phyloP scores from a whole-genome alignment of 2,797 vertebrate genomes.

The Coregonus ussuriensis region DNA sequence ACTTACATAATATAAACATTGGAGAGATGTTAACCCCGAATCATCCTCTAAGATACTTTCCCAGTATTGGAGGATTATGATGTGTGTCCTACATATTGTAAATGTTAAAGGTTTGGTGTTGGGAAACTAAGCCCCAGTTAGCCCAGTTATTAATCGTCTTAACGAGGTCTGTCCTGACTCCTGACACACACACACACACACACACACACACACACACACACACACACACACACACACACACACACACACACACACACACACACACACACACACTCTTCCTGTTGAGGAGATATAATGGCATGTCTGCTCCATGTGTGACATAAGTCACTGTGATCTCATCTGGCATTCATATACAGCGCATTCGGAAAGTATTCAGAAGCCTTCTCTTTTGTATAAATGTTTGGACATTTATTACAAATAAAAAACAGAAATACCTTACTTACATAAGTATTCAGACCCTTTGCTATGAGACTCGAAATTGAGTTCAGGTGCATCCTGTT shows the following conservation, averaged over 20 bases:
- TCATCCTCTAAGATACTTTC: constrained; percentile 38
- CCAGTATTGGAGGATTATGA: constrained; percentile 50
- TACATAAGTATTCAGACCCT: no score
- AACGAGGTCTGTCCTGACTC: constrained; percentile 18
- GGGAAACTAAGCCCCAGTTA: constrained; percentile 48
- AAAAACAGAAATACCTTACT: no score
- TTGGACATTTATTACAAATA: no score
- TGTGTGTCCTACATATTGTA: constrained; percentile 11
- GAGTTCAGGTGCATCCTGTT: no score
- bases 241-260: no score
- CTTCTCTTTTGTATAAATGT: no score
- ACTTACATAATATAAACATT: neutral
- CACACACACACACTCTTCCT: no score
- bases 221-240: no score
- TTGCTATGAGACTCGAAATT: no score
- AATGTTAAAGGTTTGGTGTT: constrained; percentile 27
- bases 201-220: no score
- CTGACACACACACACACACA: constrained; percentile 5
- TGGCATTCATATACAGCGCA: no score
- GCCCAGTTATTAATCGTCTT: constrained; percentile 45
- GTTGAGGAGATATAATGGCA: neutral
- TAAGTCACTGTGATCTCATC: neutral
- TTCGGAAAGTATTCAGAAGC: no score
- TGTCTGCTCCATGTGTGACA: neutral
- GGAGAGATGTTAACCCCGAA: constrained; percentile 26